These are phyloP conservation scores for Lamproptera curius DNA, from an alignment of 2,888 invertebrate genomes.

Conservation along the genomic window DNA sequence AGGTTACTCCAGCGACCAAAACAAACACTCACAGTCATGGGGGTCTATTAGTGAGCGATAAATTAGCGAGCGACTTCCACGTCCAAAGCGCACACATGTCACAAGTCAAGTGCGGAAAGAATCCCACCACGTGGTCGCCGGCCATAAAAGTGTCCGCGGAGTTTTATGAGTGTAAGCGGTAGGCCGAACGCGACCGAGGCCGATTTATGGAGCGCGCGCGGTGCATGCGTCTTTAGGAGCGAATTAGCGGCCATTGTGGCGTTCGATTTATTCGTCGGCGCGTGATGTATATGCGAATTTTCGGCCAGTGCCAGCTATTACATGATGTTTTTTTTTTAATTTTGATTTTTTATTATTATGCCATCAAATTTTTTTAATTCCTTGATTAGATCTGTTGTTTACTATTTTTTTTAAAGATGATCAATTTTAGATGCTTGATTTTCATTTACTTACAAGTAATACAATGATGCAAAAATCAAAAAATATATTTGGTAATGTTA, in stretches of 20 bases:
- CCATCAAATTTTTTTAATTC: no score
- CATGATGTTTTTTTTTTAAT: slow-evolving; percentile 5
- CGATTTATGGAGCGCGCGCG: slow-evolving; percentile 66
- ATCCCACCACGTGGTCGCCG: slow-evolving; percentile 71
- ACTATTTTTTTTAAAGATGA: no score
- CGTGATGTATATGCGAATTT: slow-evolving; percentile 71
- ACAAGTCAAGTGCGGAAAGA: slow-evolving; percentile 73
- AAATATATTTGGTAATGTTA: no score
- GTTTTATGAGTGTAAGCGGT: slow-evolving; percentile 75
- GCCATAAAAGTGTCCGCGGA: slow-evolving; percentile 75
- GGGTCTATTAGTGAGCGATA: slow-evolving; percentile 68
- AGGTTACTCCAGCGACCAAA: no score
- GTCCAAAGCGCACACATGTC: slow-evolving; percentile 65
- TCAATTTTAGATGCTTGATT: no score
- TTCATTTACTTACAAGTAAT: no score
- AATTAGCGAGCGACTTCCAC: slow-evolving; percentile 59
- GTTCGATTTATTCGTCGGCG: slow-evolving; percentile 64
- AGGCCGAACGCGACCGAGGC: slow-evolving; percentile 69
- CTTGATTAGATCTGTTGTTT: no score
- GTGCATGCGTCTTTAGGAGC: slow-evolving; percentile 75
- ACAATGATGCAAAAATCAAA: no score
- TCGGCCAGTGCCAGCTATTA: slow-evolving; percentile 35
- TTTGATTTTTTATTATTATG: no score
- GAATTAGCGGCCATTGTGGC: slow-evolving; percentile 76
- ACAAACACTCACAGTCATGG: slow-evolving; percentile 20